Percentiles rank a stretch among this genome's conserved stretches.
These are phyloP conservation scores for Lamellibrachia luymesi DNA, from an alignment of 1,140 invertebrate genomes.

Conservation along the genomic window DNA sequence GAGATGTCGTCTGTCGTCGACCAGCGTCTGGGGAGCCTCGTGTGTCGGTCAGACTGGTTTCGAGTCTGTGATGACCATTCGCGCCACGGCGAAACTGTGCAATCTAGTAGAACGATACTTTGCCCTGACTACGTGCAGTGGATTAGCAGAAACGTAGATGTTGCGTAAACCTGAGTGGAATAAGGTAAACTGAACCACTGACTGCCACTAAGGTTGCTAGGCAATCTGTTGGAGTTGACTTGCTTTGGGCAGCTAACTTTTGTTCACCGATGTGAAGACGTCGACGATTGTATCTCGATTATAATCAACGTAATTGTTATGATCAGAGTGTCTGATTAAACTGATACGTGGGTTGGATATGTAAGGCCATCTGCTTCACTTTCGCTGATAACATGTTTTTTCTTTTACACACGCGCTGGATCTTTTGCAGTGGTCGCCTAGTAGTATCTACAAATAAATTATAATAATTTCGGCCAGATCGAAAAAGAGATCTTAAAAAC, in stretches of 20 bases:
- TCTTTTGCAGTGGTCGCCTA: background rate
- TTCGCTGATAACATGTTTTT: background rate
- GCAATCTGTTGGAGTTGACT: too few species aligned
- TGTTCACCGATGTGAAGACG: background rate
- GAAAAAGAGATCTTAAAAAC: background rate
- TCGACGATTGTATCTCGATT: background rate
- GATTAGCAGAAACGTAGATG: background rate
- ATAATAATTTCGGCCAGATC: background rate
- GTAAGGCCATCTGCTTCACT: background rate
- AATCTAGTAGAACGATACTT: too few species aligned
- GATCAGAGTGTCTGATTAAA: background rate
- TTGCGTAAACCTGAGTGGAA: background rate
- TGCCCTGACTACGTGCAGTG: background rate
- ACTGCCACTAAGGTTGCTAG: background rate
- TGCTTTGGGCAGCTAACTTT: background rate
- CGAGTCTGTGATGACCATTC: background rate
- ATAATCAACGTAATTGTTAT: background rate
- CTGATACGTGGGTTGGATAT: background rate
- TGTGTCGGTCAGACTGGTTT: background rate
- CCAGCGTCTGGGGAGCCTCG: background rate
- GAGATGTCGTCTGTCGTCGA: background rate
- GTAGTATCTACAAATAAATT: background rate
- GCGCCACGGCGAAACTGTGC: background rate
- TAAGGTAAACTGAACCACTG: background rate
- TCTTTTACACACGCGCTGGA: too few species aligned